Evolutionary conservation across 2,797 vertebrate genomes (phyloP), one percentile per base, ranked within the genome.

Genomic region (Dendrocincla fuliginosa): DNA sequence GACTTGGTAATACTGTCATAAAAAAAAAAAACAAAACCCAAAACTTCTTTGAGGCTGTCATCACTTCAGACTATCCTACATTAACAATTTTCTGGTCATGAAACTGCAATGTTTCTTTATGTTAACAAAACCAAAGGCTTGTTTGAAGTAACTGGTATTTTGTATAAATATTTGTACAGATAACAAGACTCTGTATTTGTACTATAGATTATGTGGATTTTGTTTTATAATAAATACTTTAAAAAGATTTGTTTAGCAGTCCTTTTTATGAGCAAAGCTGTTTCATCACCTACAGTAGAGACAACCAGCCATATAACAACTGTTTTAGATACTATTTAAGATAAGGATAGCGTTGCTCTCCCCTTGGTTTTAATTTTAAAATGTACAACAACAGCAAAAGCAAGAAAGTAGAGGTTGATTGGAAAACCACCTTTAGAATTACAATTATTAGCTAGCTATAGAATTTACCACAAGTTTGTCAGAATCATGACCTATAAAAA

Each of bases 221-320:
- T 90, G 93, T 94, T 97, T 97, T 97, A 84, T 96, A 97, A 97
- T 97, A 97, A 97, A 97, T 93, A 87, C 49, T 92, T 95, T 44
- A 11, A 35, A 95, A 92, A 92, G 50, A 89, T 84, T 76, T 82
- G 20, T 64, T 93, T 87, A 91, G 69, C 83, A 93, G 68, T 39
- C 46, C 18, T 89, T 78, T 93, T 80, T 78, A 39, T 96, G 90
- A 90, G 44, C 11, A 3, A 90, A 90, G 75, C 47, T 86, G 32
- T 89, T 95, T 78, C 32, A 33, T 83, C 60, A 71, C 35, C 46
- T 87, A 5, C 53, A 61, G 22, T 30, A 83, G 68, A 76, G 37
- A 46, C 41, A 78, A 75, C 16, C 35, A 80, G 37, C n/a, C n/a
- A 8, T 80, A 56, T 70, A 35, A 53, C 35, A 39, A 17, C 28